Conservation (phyloP, 2,888 invertebrate species). For the Bembecia ichneumoniformis region DNA sequence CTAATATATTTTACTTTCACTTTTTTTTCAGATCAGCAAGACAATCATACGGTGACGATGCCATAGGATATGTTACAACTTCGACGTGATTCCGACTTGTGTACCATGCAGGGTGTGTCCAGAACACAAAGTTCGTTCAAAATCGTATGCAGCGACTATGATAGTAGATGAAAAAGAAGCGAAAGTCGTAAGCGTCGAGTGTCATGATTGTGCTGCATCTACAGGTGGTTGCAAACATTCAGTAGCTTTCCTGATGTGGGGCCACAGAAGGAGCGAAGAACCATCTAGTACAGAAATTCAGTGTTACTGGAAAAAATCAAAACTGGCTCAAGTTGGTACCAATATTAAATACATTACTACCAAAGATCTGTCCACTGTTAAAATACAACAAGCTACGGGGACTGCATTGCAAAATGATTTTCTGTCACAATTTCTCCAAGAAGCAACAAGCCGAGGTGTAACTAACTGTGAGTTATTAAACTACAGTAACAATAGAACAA, state of each 20-base stretch:
- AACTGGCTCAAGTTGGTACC: constrained; percentile 7
- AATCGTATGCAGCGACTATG: constrained; percentile 5
- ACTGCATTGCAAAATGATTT: neutral
- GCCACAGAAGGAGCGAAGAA: constrained; percentile 13
- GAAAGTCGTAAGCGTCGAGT: constrained; percentile 2
- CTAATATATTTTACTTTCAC: too few relatives aligned
- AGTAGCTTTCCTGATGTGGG: constrained; percentile 11
- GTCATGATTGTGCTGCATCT: constrained; percentile 6
- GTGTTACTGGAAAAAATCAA: constrained; percentile 11
- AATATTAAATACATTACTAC: constrained; percentile 3
- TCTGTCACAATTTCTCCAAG: neutral
- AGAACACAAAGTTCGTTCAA: constrained; percentile 5
- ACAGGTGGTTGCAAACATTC: constrained; percentile 3
- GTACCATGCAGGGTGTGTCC: constrained; percentile 4
- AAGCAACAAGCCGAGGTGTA: neutral
- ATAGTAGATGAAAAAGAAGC: constrained; percentile 2
- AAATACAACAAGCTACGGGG: neutral
- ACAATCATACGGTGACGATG: constrained; percentile 5
- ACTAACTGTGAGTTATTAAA: constrained; percentile 1
- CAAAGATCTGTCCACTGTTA: neutral
- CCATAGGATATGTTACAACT: constrained; percentile 6
- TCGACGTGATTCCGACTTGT: neutral
- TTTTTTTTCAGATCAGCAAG: neutral
- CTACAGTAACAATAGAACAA: too few relatives aligned
- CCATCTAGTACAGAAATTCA: constrained; percentile 8